Evolutionary conservation across 2,113 vertebrate genomes (phyloP), one percentile per base, ranked within the genome.

Genomic region (Bombycilla garrulus): DNA sequence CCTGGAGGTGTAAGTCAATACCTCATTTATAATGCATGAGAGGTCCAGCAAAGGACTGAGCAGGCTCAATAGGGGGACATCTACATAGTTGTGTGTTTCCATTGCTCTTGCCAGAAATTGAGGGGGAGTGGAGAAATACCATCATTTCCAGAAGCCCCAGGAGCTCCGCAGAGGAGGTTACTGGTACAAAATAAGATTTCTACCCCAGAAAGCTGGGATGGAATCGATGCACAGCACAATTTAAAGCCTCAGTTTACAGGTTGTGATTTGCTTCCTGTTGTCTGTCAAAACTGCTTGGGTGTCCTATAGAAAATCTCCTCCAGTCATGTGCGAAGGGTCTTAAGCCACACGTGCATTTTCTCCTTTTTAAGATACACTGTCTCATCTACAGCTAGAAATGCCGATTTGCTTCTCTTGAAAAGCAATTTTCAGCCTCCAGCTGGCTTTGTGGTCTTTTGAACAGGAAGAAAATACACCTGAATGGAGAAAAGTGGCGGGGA

Each of bases 351-450:
- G 8, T 76, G 20, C 6, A 0, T 70, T 79, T 85, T 76, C 42
- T 87, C 5, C 36, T 65, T 22, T 72, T 76, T 61, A 79, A 65
- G 57, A 76, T 64, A 31, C 2, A 1, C 22, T 58, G 14, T 57
- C 29, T 85, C n/a, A 66, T 45, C n/a, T 65, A 21, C 26, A n/a
- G 58, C 65, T 90, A 81, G 81, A 92, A 92, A 88, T 19, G 42
- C 23, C 58, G 57, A 31, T 91, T 91, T 77, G 60, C 70, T 72
- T 61, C 73, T 82, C 92, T 83, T 89, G 79, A 79, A 91, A 92
- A 94, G 70, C 81, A 82, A 72, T 92, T 91, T 93, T 58, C 81
- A 62, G 66, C 42, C 40, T 79, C 70, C 89, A 87, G 57, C 84
- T 95, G 88, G n/a, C 45, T 84, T 91, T 92, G 28, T 86, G 48